These are phyloP conservation scores for Odocoileus virginianus DNA, from an alignment of 2,113 vertebrate genomes.

Conservation along the genomic window DNA sequence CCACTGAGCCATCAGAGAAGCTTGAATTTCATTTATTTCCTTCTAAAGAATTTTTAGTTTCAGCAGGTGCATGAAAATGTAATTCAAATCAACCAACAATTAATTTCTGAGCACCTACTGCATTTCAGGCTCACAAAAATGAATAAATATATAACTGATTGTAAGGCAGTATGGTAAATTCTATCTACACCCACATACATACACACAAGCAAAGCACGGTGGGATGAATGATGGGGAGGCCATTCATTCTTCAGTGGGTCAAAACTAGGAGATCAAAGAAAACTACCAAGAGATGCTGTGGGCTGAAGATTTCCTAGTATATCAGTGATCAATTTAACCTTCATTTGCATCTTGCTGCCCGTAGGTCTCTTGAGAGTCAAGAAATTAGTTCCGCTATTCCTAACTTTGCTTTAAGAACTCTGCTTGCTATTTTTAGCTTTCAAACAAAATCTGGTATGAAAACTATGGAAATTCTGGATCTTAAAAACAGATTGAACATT, in stretches of 20 bases:
- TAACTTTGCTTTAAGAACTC: slow-evolving; percentile 33
- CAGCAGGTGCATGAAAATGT: not conserved
- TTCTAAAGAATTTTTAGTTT: slow-evolving; percentile 1
- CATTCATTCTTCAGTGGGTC: not conserved
- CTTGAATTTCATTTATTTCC: not conserved
- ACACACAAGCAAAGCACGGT: not conserved
- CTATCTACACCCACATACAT: not conserved
- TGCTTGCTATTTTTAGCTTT: slow-evolving; percentile 48
- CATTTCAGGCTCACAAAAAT: not conserved
- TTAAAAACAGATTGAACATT: slow-evolving; percentile 57
- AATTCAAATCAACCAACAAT: not conserved
- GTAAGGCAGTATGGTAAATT: not conserved
- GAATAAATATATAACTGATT: not conserved
- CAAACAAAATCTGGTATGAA: slow-evolving; percentile 43
- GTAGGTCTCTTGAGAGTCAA: slow-evolving; percentile 9
- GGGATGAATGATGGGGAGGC: not conserved
- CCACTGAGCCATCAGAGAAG: not conserved
- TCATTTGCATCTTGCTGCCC: slow-evolving; percentile 9
- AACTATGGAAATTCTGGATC: slow-evolving; percentile 31
- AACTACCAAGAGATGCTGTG: not conserved
- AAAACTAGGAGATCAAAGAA: not conserved
- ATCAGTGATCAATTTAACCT: slow-evolving; percentile 15
- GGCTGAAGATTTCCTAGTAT: not conserved
- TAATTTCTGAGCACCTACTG: not conserved
- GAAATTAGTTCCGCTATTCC: slow-evolving; percentile 52